Evolutionary conservation across 2,888 invertebrate species (phyloP).

Genomic region (Salticus scenicus): DNA sequence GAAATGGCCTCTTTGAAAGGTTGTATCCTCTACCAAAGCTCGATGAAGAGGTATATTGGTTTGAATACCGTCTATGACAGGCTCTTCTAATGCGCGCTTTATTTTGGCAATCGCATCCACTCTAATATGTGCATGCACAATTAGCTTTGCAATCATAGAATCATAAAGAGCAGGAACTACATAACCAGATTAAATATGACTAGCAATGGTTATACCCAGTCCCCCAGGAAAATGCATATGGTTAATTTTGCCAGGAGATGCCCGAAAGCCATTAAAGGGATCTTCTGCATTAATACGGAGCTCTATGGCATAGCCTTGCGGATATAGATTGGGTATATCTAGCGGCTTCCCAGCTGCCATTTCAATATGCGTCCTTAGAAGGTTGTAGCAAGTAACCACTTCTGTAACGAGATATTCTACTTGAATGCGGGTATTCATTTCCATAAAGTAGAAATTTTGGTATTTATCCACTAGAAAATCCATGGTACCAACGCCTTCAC

Average conservation of each 20-base stretch:
- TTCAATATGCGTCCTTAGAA: slow-evolving; percentile 82
- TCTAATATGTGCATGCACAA: slow-evolving; percentile 80
- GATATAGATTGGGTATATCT: slow-evolving; percentile 79
- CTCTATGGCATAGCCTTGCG: slow-evolving; percentile 70
- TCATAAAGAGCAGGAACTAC: slow-evolving; percentile 83
- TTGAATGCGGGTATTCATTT: slow-evolving; percentile 75
- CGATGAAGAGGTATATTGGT: neutral
- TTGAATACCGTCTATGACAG: neutral
- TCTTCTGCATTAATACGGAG: slow-evolving; percentile 71
- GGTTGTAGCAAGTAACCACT: slow-evolving; percentile 81
- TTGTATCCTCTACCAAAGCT: neutral
- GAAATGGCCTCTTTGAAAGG: neutral
- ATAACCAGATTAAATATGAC: slow-evolving; percentile 81
- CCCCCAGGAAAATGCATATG: slow-evolving; percentile 73
- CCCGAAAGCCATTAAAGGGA: slow-evolving; percentile 79
- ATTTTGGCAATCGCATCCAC: slow-evolving; percentile 77
- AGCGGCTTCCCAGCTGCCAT: slow-evolving; percentile 80
- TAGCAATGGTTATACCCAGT: slow-evolving; percentile 80
- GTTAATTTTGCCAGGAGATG: neutral
- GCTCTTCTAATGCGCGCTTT: neutral
- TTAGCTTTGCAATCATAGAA: slow-evolving; percentile 82
- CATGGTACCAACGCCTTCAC: slow-evolving; percentile 79
- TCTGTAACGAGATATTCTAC: slow-evolving; percentile 82
- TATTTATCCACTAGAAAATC: slow-evolving; percentile 68
- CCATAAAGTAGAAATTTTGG: slow-evolving; percentile 69